Base-by-base conservation (phyloP, 1,140 invertebrate genomes). In the Temnothorax nylanderi region DNA sequence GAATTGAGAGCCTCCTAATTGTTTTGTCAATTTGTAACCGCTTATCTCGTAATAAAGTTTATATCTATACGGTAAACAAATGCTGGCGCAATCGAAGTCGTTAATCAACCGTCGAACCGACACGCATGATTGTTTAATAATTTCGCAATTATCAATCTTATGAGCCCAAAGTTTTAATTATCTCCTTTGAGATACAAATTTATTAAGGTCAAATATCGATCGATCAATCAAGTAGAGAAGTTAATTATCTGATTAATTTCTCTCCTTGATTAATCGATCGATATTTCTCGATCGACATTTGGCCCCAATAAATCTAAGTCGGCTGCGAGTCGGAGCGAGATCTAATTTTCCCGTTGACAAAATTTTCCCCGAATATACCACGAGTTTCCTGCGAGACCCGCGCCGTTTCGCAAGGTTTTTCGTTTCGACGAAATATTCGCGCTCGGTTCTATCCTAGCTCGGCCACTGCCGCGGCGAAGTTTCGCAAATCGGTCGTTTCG, bases 401-500 rank as follows among this genome's bases (percentile, higher is more conserved):
- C 37, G 37, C 47, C 26, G 26, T 75, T 64, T 58, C 51, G 67
- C 67, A 65, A 82, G 51, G 26, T 10, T 58, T 72, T 41, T 60
- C 37, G 11, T 72, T 51, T 60, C 37, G 11, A 58, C 37, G 67
- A 72, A 72, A 82, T 82, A 47, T 74, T 74, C 41, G 41, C 47
- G 32, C 26, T 47, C 47, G 67, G 47, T n/a, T 84, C 78, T 44
- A 72, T 82, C 69, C 62, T 18, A 60, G 67, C 80, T 54, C 51
- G 62, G 60, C 54, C 69, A 34, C 64, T 49, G 37, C 41, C 49
- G 74, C 67, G 21, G 49, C 56, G 21, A 44, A 44, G 64, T 89
- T 89, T 88, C 88, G 88, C 69, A 89, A 89, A 89, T 18, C 75
- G 69, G 54, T 89, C 76, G 82, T 89, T 89, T 89, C 82, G 82